Evolutionary conservation across 2,797 vertebrate genomes (phyloP).

Genomic region (Acropternis orthonyx): DNA sequence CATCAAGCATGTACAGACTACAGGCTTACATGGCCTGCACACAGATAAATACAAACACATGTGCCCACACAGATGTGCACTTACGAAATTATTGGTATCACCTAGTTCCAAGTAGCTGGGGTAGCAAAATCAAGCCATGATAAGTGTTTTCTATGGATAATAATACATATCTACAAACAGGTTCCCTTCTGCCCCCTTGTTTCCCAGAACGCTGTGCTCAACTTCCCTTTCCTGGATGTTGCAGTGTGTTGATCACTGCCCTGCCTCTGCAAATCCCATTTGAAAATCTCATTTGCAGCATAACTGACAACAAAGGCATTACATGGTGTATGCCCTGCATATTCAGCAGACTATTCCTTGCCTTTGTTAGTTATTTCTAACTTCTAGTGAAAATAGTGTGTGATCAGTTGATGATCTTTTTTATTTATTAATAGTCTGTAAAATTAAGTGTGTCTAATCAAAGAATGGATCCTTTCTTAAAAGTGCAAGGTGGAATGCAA

Average conservation of each 20-base stretch:
- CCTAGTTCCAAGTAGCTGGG: constrained; percentile 37
- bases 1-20: not conserved
- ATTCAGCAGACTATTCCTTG: constrained; percentile 32
- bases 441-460: constrained; percentile 66
- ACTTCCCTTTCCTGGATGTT: constrained; percentile 52
- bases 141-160: constrained; percentile 67
- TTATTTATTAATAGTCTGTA: constrained; percentile 62
- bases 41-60: not conserved
- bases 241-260: constrained; percentile 50
- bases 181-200: constrained; percentile 68
- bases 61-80: not conserved
- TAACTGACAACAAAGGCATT: constrained; percentile 73
- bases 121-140: constrained; percentile 65
- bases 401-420: constrained; percentile 43
- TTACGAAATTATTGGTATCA: constrained; percentile 49
- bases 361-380: constrained; percentile 64
- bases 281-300: constrained; percentile 74
- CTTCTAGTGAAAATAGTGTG: constrained; percentile 27
- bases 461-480: constrained; percentile 52
- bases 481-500: constrained; percentile 56
- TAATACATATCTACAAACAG: constrained; percentile 67
- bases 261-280: constrained; percentile 69
- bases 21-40: not conserved
- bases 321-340: constrained; percentile 29
- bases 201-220: constrained; percentile 37